Conservation (phyloP, 2,888 invertebrate species). For the Idaea dimidiata region DNA sequence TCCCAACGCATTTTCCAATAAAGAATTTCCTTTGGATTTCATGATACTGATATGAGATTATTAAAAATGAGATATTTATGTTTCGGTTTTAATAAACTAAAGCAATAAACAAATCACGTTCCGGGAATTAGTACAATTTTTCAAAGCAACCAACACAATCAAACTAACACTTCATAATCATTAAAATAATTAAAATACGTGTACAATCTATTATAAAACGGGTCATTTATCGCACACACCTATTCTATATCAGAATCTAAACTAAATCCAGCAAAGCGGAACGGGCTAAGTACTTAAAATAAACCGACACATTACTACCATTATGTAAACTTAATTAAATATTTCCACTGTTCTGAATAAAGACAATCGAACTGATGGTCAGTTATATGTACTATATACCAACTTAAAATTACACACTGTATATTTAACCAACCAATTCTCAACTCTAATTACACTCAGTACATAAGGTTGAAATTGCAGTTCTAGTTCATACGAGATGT, state of each 20-base stretch:
- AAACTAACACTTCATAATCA: not conserved
- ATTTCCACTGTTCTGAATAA: constrained; percentile 68
- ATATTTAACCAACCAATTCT: not conserved
- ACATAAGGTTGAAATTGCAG: constrained; percentile 32
- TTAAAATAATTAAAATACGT: not conserved
- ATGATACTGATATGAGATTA: no score
- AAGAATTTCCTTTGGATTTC: no score
- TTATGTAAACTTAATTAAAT: constrained; percentile 67
- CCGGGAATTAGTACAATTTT: not conserved
- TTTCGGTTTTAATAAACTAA: no score
- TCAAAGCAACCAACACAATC: not conserved
- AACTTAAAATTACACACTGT: constrained; percentile 14
- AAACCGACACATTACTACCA: constrained; percentile 40
- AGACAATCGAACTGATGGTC: constrained; percentile 70
- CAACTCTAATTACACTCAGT: constrained; percentile 19
- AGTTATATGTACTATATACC: constrained; percentile 25
- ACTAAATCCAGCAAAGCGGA: constrained; percentile 15
- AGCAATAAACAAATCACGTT: no score
- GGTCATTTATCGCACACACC: not conserved
- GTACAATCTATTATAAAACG: not conserved
- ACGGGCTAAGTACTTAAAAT: constrained; percentile 19
- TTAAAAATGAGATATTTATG: no score
- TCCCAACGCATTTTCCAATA: no score
- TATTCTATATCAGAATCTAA: not conserved
- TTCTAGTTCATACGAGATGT: not conserved